A percentile compares a stretch with the other conserved stretches of the same genome.
Conservation (phyloP, 2,113 vertebrate species). For the Oncorhynchus clarkii region DNA sequence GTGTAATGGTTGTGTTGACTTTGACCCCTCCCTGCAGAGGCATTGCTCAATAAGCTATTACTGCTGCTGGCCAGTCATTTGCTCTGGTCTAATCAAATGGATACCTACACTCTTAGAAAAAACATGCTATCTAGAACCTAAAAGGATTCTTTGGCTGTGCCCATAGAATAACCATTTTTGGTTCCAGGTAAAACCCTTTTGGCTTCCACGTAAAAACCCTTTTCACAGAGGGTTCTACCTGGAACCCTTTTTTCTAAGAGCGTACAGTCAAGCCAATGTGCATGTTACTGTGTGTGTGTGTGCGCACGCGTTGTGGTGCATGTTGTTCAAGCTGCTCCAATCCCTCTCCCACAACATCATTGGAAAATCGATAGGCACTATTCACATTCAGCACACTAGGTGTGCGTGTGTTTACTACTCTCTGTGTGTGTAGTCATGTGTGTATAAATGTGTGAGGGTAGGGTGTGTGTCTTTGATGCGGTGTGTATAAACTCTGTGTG, state of each 20-base stretch:
- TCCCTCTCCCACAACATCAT: neutral
- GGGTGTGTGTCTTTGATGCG: neutral
- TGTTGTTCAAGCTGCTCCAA: neutral
- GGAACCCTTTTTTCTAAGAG: too few species aligned
- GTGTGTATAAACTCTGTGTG: neutral
- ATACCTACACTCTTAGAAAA: too few species aligned
- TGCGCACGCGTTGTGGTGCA: too few species aligned
- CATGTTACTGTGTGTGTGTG: neutral
- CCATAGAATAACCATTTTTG: too few species aligned
- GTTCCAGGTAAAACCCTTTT: too few species aligned
- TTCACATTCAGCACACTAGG: conserved; percentile 2
- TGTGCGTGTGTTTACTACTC: neutral
- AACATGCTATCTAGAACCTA: too few species aligned
- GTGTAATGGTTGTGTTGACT: conserved; percentile 11
- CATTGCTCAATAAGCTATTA: conserved; percentile 21
- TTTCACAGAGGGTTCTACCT: too few species aligned
- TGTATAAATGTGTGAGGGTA: neutral
- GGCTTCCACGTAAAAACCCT: too few species aligned
- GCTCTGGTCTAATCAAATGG: conserved; percentile 1
- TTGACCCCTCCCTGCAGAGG: neutral
- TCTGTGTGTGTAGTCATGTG: conserved; percentile 1
- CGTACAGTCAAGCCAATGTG: neutral
- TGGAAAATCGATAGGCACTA: conserved; percentile 11
- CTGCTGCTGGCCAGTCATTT: neutral
- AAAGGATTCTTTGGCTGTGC: too few species aligned